Evolutionary conservation across 2,113 vertebrate genomes (phyloP), one percentile per base, ranked within the genome.

Genomic region (Limnothrissa miodon): DNA sequence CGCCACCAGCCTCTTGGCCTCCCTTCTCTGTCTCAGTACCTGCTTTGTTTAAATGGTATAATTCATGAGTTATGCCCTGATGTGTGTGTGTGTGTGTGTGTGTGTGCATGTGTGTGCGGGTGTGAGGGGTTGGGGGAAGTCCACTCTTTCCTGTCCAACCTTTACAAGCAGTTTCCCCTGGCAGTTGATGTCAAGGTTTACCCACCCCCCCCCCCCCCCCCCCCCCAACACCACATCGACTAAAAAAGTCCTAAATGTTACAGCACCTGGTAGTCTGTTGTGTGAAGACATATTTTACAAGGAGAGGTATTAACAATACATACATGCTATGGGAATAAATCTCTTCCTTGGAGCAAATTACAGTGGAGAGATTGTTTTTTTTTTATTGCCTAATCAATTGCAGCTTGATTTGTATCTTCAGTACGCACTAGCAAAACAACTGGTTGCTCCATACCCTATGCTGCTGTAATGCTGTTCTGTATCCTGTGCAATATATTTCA

Each of bases 1-100:
- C 33, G 45, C 17, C 87, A 88, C 83, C 33, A 19, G 86, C 83
- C 70, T 85, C 88, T 86, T 21, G 39, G 39, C 83, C 83, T 89
- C 92, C 90, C 89, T n/a, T 91, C 87, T 90, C 81, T 82, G 84
- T 62, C 74, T 84, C 85, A 74, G 45, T 90, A 86, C n/a, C n/a
- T n/a, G n/a, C 87, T 87, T 81, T 6, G 84, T 84, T 90, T 91
- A 91, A 92, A 92, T 90, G 85, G 89, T 79, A 86, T 90, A 88
- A 92, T 93, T 93, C 90, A 93, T 92, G 88, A 89, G 91, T 87
- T 33, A 29, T 81, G 80, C 86, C 85, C 21, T 2, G 66, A 83
- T 42, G 42, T 42, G 42, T 42, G 42, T 42, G 42, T 42, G 42
- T 42, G 42, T 42, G 42, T 42, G 42, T 42, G 42, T 42, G 42